A percentile compares a stretch with the other conserved stretches of the same genome.
These are phyloP conservation scores for Eristalis pertinax DNA, from an alignment of 2,888 invertebrate species.

Conservation along the genomic window DNA sequence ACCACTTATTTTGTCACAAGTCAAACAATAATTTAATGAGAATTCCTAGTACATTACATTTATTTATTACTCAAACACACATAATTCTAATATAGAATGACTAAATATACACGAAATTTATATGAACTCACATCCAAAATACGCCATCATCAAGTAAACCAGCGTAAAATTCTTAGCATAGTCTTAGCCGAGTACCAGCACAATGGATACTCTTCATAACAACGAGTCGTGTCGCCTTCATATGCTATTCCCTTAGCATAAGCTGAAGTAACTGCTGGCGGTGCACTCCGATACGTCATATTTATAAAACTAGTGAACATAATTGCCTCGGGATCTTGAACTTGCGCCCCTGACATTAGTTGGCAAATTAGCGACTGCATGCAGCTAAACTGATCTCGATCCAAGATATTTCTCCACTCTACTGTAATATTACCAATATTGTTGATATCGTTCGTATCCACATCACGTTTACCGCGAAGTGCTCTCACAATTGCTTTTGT, in stretches of 20 bases:
- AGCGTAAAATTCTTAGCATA: slow-evolving; percentile 79
- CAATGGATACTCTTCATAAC: slow-evolving; percentile 79
- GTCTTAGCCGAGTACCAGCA: slow-evolving; percentile 80
- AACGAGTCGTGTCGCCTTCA: slow-evolving; percentile 75
- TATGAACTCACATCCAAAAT: background rate
- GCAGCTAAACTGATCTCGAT: slow-evolving; percentile 79
- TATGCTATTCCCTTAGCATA: slow-evolving; percentile 78
- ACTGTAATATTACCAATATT: slow-evolving; percentile 69
- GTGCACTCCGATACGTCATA: slow-evolving; percentile 76
- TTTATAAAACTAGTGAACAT: slow-evolving; percentile 77
- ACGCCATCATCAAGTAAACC: slow-evolving; percentile 75
- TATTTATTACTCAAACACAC: background rate
- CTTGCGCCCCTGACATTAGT: slow-evolving; percentile 79
- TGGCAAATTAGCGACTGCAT: slow-evolving; percentile 80
- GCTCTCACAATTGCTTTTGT: slow-evolving; percentile 75
- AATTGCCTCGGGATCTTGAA: slow-evolving; percentile 76
- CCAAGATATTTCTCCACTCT: slow-evolving; percentile 79
- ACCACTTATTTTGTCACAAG: background rate
- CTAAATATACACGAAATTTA: background rate
- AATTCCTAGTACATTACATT: background rate
- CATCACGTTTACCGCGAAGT: slow-evolving; percentile 76
- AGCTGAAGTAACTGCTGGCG: slow-evolving; percentile 78
- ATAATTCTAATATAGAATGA: slow-evolving; percentile 51
- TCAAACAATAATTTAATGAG: background rate
- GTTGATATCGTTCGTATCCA: slow-evolving; percentile 27